A percentile compares a stretch with the other conserved stretches of the same genome.
Conservation (phyloP, 2,113 vertebrate genomes). For the Hyaena hyaena region DNA sequence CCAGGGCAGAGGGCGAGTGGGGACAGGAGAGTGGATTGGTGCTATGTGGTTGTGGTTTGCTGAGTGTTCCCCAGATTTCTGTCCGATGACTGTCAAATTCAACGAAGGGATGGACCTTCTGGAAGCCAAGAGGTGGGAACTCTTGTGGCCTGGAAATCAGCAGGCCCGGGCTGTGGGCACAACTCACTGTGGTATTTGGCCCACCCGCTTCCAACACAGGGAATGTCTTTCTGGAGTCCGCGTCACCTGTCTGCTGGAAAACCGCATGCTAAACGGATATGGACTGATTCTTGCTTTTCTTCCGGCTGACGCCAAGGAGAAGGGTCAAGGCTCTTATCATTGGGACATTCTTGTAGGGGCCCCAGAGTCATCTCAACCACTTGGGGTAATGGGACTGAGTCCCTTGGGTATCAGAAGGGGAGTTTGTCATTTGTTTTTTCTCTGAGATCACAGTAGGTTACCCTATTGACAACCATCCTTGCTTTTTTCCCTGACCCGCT, state of each 20-base stretch:
- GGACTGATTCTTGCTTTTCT: neutral
- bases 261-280: neutral
- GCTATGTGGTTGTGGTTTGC: neutral
- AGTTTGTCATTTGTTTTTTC: neutral
- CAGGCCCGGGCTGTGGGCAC: neutral
- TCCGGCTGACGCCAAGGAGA: neutral
- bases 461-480: no score
- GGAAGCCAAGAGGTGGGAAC: neutral
- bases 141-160: neutral
- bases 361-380: neutral
- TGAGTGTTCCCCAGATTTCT: neutral
- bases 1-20: fast-evolving
- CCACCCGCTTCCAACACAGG: neutral
- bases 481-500: neutral
- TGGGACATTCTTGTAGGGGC: neutral
- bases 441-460: neutral
- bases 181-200: neutral
- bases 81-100: neutral
- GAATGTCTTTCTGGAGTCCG: neutral
- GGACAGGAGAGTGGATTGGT: neutral
- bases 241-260: neutral
- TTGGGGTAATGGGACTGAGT: neutral
- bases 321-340: neutral
- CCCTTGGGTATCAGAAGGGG: neutral
- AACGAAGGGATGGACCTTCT: neutral